Conservation (phyloP, 2,113 vertebrate genomes). For the Anas platyrhynchos region DNA sequence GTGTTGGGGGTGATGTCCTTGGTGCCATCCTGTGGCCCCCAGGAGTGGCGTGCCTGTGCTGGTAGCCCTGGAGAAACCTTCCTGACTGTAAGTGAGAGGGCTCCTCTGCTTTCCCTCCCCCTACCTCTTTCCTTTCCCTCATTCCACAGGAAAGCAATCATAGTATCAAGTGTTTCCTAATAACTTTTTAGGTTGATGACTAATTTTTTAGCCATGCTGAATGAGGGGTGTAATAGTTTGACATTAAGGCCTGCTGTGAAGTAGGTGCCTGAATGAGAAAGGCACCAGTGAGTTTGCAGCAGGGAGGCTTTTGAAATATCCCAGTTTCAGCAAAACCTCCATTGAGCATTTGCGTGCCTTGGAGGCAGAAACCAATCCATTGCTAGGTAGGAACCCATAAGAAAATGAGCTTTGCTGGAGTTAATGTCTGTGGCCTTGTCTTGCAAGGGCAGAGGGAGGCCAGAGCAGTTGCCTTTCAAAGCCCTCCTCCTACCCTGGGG, state of each 20-base stretch:
- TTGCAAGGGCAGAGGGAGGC: background rate
- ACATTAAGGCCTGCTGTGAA: constrained; percentile 21
- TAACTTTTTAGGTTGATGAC: constrained; percentile 54
- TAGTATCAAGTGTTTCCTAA: constrained; percentile 66
- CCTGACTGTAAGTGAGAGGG: background rate
- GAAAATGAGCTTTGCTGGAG: constrained; percentile 34
- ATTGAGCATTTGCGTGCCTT: fast-evolving
- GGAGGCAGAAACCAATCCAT: background rate
- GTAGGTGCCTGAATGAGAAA: constrained; percentile 36
- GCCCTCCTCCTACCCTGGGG: background rate
- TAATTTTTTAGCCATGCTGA: constrained; percentile 62
- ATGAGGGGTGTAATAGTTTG: background rate
- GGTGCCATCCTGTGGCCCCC: background rate
- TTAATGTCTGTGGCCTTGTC: constrained; percentile 30
- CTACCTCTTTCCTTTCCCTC: background rate
- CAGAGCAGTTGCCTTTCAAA: constrained; percentile 14
- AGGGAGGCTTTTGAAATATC: background rate
- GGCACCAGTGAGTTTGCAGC: background rate
- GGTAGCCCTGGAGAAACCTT: background rate
- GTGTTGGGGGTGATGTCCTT: fast-evolving
- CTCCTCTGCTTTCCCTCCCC: background rate
- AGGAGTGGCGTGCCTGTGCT: background rate
- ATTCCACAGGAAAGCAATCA: constrained; percentile 47
- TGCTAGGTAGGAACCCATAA: constrained; percentile 38
- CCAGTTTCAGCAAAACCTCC: background rate